Conservation (phyloP, 2,797 vertebrate species). For the Apodemus agrarius region DNA sequence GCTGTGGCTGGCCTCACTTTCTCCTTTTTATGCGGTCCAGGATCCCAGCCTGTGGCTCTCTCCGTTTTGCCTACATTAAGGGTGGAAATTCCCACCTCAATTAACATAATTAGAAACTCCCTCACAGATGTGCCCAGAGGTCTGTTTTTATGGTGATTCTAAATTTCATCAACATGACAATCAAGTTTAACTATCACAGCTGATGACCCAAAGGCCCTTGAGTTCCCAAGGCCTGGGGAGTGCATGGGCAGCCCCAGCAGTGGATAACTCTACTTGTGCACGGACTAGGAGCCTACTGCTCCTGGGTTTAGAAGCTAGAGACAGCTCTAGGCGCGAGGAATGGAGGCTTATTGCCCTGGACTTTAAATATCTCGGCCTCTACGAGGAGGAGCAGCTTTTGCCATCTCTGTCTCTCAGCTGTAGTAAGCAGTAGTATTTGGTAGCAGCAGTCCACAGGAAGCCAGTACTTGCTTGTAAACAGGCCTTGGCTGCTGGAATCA, state of each 20-base stretch:
- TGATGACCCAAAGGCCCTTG: not conserved
- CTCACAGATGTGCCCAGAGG: not conserved
- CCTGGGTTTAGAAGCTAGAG: not conserved
- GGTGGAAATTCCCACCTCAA: not conserved
- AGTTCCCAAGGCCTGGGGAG: not conserved
- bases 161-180: not conserved
- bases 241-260: not conserved
- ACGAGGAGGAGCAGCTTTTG: not conserved
- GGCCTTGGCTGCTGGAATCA: not conserved
- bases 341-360: not conserved
- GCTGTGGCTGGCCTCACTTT: not conserved
- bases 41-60: not conserved
- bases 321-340: not conserved
- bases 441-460: not conserved
- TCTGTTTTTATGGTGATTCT: not conserved
- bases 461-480: not conserved
- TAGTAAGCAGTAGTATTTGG: not conserved
- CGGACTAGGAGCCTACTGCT: not conserved
- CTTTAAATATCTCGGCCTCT: not conserved
- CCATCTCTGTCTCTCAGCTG: not conserved
- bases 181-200: not conserved
- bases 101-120: not conserved
- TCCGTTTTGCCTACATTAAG: not conserved
- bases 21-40: not conserved
- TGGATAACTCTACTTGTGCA: not conserved